A percentile compares a stretch with the other conserved stretches of the same genome.
These are phyloP conservation scores for Dolichoris vasculosae DNA, from an alignment of 1,140 invertebrate species.

Conservation along the genomic window DNA sequence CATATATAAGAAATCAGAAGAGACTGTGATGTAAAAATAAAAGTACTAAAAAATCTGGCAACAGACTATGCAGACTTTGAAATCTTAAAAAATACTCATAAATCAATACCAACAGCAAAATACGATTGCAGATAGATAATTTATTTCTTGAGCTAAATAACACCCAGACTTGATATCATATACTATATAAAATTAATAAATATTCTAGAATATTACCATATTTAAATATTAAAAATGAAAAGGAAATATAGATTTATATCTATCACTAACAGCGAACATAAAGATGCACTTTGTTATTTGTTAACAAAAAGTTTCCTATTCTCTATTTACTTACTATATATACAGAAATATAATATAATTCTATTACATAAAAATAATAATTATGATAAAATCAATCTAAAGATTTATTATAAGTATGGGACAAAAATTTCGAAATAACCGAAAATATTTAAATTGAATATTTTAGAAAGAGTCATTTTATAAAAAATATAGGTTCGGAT, in stretches of 20 bases:
- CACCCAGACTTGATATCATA: neutral
- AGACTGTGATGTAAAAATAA: neutral
- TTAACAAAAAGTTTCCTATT: neutral
- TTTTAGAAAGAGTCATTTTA: no score
- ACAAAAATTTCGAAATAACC: no score
- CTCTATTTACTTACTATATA: neutral
- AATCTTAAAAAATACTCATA: neutral
- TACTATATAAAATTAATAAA: neutral
- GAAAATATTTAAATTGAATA: no score
- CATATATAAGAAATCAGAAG: neutral
- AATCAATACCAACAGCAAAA: neutral
- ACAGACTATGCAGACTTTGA: neutral
- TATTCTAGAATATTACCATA: neutral
- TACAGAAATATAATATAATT: neutral
- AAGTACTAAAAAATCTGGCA: neutral
- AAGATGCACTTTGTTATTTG: neutral
- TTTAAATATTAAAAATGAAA: neutral
- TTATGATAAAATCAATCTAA: no score
- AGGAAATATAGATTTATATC: neutral
- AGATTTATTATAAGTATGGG: no score
- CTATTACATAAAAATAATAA: neutral
- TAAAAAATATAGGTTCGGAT: no score
- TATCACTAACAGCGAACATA: neutral
- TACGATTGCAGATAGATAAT: neutral
- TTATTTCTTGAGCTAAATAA: neutral